Base-by-base conservation (phyloP, 2,888 invertebrate species). In the Chrysodeixis includens region DNA sequence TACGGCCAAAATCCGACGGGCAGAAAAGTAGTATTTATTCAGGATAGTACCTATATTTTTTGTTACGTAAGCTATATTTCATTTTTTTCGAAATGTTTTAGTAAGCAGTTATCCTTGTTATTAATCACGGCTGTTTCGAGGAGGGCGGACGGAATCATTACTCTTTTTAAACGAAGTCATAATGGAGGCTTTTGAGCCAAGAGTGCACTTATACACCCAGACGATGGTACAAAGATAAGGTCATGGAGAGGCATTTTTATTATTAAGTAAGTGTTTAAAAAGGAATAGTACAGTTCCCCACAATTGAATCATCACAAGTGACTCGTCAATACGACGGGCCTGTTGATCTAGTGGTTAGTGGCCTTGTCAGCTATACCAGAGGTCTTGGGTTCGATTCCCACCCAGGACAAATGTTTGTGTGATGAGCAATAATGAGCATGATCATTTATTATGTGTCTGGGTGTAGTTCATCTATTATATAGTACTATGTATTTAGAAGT, bases 111-210 rank as follows among this genome's bases (percentile, higher is more conserved):
- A 74, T 58, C 60, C 56, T 44, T 9, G 32, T 62, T 58, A n/a
- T 74, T 71, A 62, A 74, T 74, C 75, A 74, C 44, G 53, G 56
- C 56, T 62, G 26, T 54, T 54, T n/a, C 0, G 22, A 1, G 10
- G 58, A 53, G 30, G 46, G 46, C 46, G 35, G 44, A 20, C 20
- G 0, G 18, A 54, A 70, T 62, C 62, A 56, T 20, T 4, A 54
- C 46, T 46, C 18, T 56, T 74, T 16, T 54, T 57, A 61, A 30
- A 71, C 18, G 20, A 20, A 49, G 46, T 49, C 46, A 20, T 49
- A 49, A 49, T 20, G 46, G 46, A 20, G 18, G 10, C 20, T 20
- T 10, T 49, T 49, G 18, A 20, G 46, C 18, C 5, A n/a, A 20
- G 18, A 49, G 18, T 46, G 46, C 46, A 20, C 46, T 18, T 18